Evolutionary conservation across 2,888 invertebrate genomes (phyloP), one percentile per base, ranked within the genome.

Genomic region (Eurytoma californica): DNA sequence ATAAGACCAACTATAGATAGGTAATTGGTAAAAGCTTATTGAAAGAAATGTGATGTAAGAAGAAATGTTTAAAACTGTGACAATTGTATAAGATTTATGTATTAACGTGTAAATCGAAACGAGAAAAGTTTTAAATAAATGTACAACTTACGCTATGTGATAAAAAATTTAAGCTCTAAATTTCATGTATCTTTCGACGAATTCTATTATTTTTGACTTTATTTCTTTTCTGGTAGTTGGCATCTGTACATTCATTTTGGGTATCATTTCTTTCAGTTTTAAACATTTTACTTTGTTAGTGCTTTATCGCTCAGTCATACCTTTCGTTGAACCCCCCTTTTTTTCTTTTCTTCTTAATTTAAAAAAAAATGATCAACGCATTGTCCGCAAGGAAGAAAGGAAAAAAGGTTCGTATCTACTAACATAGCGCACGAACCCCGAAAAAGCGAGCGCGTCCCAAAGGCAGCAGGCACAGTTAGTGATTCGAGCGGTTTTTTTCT

Each of bases 31-130:
- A 70, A 68, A 72, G 61, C 24, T 47, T 55, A 72, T 61, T 77
- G 49, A 60, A 30, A 20, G 49, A 70, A 60, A 67, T 79, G 77
- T 77, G 77, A 82, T 77, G 72, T 82, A 63, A 70, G 68, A 79
- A 61, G 72, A 79, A 82, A 82, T 77, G 81, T 82, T 82, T 82
- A 79, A 79, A 82, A 82, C 81, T 82, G 79, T 79, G 77, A 65
- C 77, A 77, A 63, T 30, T 79, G 81, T 81, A 77, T 77, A n/a
- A 60, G 61, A 18, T 47, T 68, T 75, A 72, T 76, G 57, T 76
- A 79, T 20, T 5, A 73, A 18, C 39, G 69, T 81, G 80, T 81
- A 81, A 57, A 47, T 39, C 66, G 30, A 72, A 58, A 75, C n/a
- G 61, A 72, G 39, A 77, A 66, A 70, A 70, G 58, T 80, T 73